Evolutionary conservation across 53 echinoderm and acorn worm species (phyloP).

Genomic region (Henricia sp.): DNA sequence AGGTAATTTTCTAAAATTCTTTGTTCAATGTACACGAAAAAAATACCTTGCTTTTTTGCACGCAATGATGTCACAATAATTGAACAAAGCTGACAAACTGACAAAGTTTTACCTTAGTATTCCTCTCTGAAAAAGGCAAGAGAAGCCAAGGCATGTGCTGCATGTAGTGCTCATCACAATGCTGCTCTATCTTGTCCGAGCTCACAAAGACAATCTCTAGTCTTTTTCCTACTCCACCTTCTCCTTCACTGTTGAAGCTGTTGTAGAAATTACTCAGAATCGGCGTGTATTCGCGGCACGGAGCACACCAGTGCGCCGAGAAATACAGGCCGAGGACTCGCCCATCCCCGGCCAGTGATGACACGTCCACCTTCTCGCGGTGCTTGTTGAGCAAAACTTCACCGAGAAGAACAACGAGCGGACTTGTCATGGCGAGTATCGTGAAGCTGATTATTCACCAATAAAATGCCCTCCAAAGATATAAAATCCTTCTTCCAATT

Average conservation of each 20-base stretch:
- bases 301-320: conserved; percentile 97
- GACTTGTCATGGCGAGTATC: conserved; percentile 34
- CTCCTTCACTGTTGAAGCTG: conserved; percentile 62
- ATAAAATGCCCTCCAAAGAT: too few species aligned
- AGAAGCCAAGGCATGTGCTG: conserved; percentile 93
- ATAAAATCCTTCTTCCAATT: too few species aligned
- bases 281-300: conserved; percentile 89
- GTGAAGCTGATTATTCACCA: too few species aligned
- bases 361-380: conserved; percentile 65
- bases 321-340: conserved; percentile 90
- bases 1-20: too few species aligned
- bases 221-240: conserved; percentile 59
- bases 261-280: conserved; percentile 87
- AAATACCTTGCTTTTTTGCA: too few species aligned
- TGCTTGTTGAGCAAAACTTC: conserved; percentile 67
- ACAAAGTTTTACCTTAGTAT: conserved; percentile 72
- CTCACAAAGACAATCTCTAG: conserved; percentile 93
- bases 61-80: too few species aligned
- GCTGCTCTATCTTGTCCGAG: conserved; percentile 72
- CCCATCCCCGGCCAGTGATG: conserved; percentile 71
- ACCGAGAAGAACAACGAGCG: conserved; percentile 79
- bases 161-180: conserved; percentile 77
- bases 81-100: background rate
- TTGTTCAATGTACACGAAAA: too few species aligned
- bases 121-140: conserved; percentile 78